phyloP scores from a whole-genome alignment of 2,888 invertebrate species.

The Teleogryllus oceanicus region DNA sequence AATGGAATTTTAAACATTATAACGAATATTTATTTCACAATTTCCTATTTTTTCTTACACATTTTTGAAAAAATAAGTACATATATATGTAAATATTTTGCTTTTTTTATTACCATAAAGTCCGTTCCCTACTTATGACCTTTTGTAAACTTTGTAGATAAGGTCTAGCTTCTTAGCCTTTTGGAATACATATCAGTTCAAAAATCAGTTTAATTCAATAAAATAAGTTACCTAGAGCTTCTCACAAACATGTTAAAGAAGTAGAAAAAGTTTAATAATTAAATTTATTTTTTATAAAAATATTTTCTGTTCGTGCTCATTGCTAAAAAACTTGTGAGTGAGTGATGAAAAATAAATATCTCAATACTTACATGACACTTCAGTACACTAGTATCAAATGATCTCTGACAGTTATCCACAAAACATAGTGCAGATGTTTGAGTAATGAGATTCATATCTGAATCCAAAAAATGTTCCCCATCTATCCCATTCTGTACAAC shows the following conservation, averaged over 20 bases:
- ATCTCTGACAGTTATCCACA: conserved; percentile 56
- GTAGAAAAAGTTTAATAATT: not conserved
- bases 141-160: too few relatives aligned
- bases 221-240: not conserved
- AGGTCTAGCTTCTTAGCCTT: too few relatives aligned
- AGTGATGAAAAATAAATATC: too few relatives aligned
- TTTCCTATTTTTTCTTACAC: too few relatives aligned
- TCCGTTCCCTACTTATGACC: too few relatives aligned
- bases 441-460: conserved; percentile 47
- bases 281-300: not conserved
- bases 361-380: conserved; percentile 53
- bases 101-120: too few relatives aligned
- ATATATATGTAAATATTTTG: too few relatives aligned
- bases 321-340: not conserved
- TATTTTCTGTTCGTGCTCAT: too few relatives aligned
- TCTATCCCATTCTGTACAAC: conserved; percentile 42
- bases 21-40: too few relatives aligned
- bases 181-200: too few relatives aligned
- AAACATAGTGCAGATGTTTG: conserved; percentile 54
- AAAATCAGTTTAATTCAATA: not conserved
- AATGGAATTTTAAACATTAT: too few relatives aligned
- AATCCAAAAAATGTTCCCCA: conserved; percentile 37
- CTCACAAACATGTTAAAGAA: not conserved
- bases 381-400: conserved; percentile 54
- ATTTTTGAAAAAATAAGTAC: too few relatives aligned